Evolutionary conservation across 2,797 vertebrate genomes (phyloP).

Genomic region (Acropternis orthonyx): DNA sequence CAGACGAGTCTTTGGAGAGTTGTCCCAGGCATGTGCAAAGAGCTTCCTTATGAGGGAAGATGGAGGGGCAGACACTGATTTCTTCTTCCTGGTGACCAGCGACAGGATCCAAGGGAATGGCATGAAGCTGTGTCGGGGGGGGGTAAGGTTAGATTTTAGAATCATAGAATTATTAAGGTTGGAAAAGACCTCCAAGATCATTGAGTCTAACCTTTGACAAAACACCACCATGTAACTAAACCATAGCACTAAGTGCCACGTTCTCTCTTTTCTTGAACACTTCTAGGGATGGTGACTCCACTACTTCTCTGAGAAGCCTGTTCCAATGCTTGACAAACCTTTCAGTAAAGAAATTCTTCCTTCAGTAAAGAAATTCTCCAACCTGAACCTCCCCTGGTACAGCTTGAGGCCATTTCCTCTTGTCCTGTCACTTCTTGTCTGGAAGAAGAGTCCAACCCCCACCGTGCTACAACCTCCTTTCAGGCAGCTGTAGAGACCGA

Average conservation of each 20-base stretch:
- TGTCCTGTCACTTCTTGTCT: too few relatives aligned
- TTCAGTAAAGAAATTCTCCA: neutral
- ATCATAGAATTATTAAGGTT: neutral
- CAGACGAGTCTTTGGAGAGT: neutral
- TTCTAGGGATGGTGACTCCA: neutral
- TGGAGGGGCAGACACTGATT: neutral
- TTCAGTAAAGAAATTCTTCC: neutral
- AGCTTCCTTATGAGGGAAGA: neutral
- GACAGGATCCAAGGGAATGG: fast-evolving
- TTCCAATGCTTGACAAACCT: neutral
- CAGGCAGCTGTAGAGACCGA: neutral
- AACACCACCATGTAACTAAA: neutral
- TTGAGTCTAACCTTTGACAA: neutral
- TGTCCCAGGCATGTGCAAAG: neutral
- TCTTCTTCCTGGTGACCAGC: neutral
- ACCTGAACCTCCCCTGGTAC: neutral
- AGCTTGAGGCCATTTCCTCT: neutral
- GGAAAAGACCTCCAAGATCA: neutral
- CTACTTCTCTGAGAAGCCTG: neutral
- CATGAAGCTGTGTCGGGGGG: neutral
- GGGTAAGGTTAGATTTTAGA: neutral
- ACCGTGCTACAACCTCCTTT: neutral
- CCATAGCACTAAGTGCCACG: neutral
- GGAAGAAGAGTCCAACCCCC: too few relatives aligned
- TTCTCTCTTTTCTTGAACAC: neutral